Base-by-base conservation (phyloP, 2,113 vertebrate genomes). In the Zapus hudsonius region DNA sequence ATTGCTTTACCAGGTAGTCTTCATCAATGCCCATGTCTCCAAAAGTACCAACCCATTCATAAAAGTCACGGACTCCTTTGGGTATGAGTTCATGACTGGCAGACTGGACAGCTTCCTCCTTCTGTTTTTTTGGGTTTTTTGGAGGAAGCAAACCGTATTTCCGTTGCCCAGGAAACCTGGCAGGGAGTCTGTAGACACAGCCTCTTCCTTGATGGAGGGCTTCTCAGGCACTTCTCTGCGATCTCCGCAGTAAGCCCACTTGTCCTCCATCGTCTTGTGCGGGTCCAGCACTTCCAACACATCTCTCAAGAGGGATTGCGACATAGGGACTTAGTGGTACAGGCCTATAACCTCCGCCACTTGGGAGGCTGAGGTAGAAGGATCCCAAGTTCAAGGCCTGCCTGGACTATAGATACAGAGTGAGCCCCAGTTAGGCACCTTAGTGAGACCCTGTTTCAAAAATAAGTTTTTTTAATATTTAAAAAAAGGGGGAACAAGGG, bases 221-320 rank as follows among this genome's bases (percentile, higher is more conserved):
- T 79, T 47, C 47, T 85, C 44, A 1, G 0, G 55, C 22, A 1
- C 64, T 44, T 57, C 12, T n/a, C 1, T 23, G 1, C 1, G 1
- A 0, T 19, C 17, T 36, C 92, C 22, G 74, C 69, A 84, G 13
- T 64, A 90, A 67, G 70, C 40, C 90, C 83, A 84, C 3, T 83
- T 40, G 78, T 88, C 93, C 36, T 94, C 92, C 67, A 97, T 38
- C 29, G 84, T 86, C 96, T 97, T 95, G 13, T 98, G 96, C 29
- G 98, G 98, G 69, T 98, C 98, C 42, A 98, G 91, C 72, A 97
- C 29, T n/a, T 96, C 95, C 55, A 98, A 78, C 29, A 98, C 97
- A 47, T 98, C 95, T 69, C 97, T 33, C 94, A 98, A 98, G 85
- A 98, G 88, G 97, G 98, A 97, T 79, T 95, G n/a, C n/a, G n/a